These are phyloP conservation scores for Acinonyx jubatus DNA, from an alignment of 2,113 vertebrate species.

Conservation along the genomic window DNA sequence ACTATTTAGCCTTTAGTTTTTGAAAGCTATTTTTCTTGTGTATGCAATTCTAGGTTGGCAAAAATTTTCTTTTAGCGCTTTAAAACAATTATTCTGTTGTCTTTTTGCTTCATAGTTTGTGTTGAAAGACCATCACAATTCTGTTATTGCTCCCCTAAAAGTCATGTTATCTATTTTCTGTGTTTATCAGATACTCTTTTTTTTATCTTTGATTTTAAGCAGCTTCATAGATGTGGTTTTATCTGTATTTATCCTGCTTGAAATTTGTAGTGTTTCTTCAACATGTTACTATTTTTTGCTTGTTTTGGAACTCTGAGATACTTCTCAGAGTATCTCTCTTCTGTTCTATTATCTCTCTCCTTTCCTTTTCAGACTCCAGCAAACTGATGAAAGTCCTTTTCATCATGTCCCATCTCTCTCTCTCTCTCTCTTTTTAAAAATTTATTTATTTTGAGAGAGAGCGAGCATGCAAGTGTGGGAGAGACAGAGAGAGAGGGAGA, in stretches of 20 bases:
- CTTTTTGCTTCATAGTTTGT: slow-evolving; percentile 25
- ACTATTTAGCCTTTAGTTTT: not conserved
- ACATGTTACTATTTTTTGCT: not conserved
- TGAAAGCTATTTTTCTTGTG: slow-evolving; percentile 1
- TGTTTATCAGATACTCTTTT: not conserved
- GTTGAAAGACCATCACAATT: not conserved
- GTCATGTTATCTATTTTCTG: not conserved
- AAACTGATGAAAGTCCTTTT: not conserved
- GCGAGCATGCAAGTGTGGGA: too few relatives aligned
- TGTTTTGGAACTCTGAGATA: slow-evolving; percentile 20
- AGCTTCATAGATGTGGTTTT: not conserved
- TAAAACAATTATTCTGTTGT: not conserved
- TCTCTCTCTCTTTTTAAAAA: not conserved
- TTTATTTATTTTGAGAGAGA: too few relatives aligned
- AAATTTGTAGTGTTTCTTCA: not conserved
- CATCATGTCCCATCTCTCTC: not conserved
- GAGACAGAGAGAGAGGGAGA: too few relatives aligned
- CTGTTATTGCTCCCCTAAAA: not conserved
- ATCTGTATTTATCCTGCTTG: not conserved
- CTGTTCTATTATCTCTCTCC: not conserved
- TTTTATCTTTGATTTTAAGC: not conserved
- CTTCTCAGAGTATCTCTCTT: not conserved
- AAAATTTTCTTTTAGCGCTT: not conserved
- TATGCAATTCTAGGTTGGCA: not conserved
- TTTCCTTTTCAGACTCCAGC: not conserved